A percentile compares a stretch with the other conserved stretches of the same genome.
Evolutionary conservation across 2,888 invertebrate genomes (phyloP).

Genomic region (Brachylomia viminalis): DNA sequence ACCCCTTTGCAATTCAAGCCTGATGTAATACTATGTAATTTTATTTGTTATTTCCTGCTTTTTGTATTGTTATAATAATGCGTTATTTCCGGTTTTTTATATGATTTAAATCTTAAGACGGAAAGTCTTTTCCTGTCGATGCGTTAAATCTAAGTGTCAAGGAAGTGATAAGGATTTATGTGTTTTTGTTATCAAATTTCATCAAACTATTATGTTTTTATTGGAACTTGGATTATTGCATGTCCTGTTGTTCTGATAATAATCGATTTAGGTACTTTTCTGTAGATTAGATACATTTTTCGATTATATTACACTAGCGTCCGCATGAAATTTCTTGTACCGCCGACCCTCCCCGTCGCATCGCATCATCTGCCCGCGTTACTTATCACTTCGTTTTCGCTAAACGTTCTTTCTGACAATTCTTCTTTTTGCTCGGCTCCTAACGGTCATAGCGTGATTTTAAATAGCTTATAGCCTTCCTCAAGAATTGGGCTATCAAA

Average conservation of each 20-base stretch:
- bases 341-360: too few species aligned
- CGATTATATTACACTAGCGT: too few species aligned
- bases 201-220: constrained; percentile 16
- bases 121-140: constrained; percentile 53
- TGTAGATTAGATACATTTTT: neutral
- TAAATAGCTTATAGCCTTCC: too few species aligned
- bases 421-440: too few species aligned
- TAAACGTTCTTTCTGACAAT: too few species aligned
- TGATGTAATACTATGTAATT: neutral
- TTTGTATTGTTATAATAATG: constrained; percentile 39
- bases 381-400: too few species aligned
- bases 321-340: too few species aligned
- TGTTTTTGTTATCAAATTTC: constrained; percentile 37
- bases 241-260: constrained; percentile 16
- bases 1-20: too few species aligned
- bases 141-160: constrained; percentile 3
- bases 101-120: constrained; percentile 51
- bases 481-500: too few species aligned
- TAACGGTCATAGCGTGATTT: too few species aligned
- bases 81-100: constrained; percentile 42
- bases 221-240: neutral
- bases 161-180: constrained; percentile 52
- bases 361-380: too few species aligned
- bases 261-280: neutral
- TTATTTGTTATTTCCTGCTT: constrained; percentile 17